Evolutionary conservation across 2,888 invertebrate species (phyloP), one percentile per base, ranked within the genome.

Genomic region (Ormyrus labotus): DNA sequence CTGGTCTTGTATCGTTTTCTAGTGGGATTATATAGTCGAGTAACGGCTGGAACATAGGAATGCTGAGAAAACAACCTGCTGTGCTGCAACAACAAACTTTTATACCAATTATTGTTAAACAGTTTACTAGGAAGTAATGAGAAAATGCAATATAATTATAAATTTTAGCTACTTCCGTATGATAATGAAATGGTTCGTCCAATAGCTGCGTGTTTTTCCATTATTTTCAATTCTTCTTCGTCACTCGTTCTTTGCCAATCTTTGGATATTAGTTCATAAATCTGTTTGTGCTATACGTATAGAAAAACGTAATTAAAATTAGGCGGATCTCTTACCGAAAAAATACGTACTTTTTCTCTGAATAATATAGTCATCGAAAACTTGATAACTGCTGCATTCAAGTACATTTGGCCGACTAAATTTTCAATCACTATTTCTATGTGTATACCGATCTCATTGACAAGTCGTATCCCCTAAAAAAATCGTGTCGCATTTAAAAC

Each of bases 51-150:
- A 69, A 64, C 10, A 47, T 34, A 6, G 80, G 74, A 10, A 75
- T 64, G n/a, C 13, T 9, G 6, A 73, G 7, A 47, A 77, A 76
- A 8, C 2, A 0, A 5, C 48, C 55, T 2, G 47, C 72, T 19
- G 68, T 68, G 11, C 63, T 68, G 51, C 13, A 71, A 58, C 72
- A 72, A 51, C 61, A 68, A 81, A 72, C 77, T 80, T 34, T 74
- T 50, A n/a, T 19, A 19, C 19, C 19, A 19, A 19, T 19, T 19
- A 19, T 45, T 47, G 60, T 61, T 5, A 19, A 19, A 19, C 19
- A 0, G 19, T 19, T 19, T 8, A 63, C 8, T 48, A 58, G 5
- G 11, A 55, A 65, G 10, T 13, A 51, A 50, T 51, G 48, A 13
- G 5, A 48, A 64, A 48, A 6, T 45, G 45, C 34, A 11, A 50